Base-by-base conservation (phyloP, 2,113 vertebrate species). In the Calypte anna region DNA sequence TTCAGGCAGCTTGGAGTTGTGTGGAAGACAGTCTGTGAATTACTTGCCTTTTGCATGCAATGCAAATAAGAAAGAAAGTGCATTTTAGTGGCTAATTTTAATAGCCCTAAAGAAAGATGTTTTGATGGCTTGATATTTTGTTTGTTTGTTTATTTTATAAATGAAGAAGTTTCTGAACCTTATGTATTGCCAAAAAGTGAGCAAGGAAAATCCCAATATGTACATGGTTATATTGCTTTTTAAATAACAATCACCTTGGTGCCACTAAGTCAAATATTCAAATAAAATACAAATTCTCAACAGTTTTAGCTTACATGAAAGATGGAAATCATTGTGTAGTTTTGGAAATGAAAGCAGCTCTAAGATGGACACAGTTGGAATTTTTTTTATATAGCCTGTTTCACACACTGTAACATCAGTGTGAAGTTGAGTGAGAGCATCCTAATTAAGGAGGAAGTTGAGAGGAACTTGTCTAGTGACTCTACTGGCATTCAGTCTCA, bases 321-420 rank as follows among this genome's bases (percentile, higher is more conserved):
- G 84, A 75, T 75, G 82, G 58, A 92, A 96, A 95, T 79, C 67
- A 63, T 97, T 95, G 88, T 95, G 92, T 95, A 91, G 91, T 96
- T 93, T 94, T 74, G 76, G 74, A 97, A 93, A 77, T 15, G 11
- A 94, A 77, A 88, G 38, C 63, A 69, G 91, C 74, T 95, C 81
- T 48, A 63, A 85, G 93, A 91, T 91, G 90, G 83, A 73, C 73
- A 58, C 53, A 94, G 50, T 96, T 93, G 90, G 74, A 91, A 20
- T 90, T 88, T 62, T 94, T 77, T 91, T 83, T 91, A 62, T 95
- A 88, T 80, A 91, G 58, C 28, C 6, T 81, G n/a, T 79, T 94
- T 75, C 87, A 67, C 94, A 79, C 38, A 57, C 92, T 30, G n/a
- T 88, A 83, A 80, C 55, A 88, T 92, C 44, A 69, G 27, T 54